Evolutionary conservation across 1,140 invertebrate species (phyloP).

Genomic region (Drosophila oshimai): DNA sequence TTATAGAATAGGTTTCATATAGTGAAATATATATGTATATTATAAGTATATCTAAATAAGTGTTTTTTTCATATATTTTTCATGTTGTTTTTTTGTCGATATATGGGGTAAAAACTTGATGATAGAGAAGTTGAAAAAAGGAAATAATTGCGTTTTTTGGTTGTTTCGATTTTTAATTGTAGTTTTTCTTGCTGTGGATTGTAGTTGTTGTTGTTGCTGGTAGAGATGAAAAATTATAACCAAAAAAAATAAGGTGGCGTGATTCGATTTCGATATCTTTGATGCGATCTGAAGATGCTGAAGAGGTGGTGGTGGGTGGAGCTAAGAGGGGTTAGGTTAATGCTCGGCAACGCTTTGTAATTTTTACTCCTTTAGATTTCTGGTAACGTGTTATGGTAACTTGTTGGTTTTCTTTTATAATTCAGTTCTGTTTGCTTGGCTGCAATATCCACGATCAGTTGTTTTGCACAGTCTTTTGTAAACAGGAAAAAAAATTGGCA

Average conservation of each 20-base stretch:
- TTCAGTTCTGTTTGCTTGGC: conserved; percentile 31
- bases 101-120: conserved; percentile 26
- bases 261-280: conserved; percentile 35
- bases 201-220: conserved; percentile 16
- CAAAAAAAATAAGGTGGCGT: conserved; percentile 22
- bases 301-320: conserved; percentile 37
- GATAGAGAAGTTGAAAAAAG: conserved; percentile 10
- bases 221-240: conserved; percentile 46
- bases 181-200: conserved; percentile 15
- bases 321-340: conserved; percentile 18
- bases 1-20: conserved; percentile 58
- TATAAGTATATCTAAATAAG: conserved; percentile 48
- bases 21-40: conserved; percentile 55
- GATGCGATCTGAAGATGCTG: conserved; percentile 36
- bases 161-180: conserved; percentile 7
- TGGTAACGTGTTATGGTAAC: conserved; percentile 18
- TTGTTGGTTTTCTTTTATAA: conserved; percentile 17
- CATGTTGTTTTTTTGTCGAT: conserved; percentile 1
- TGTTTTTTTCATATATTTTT: conserved; percentile 6
- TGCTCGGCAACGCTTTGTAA: conserved; percentile 56
- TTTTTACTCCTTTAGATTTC: conserved; percentile 17
- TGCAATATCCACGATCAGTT: conserved; percentile 5
- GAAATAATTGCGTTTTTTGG: conserved; percentile 15
- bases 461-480: conserved; percentile 27
- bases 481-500: conserved; percentile 40